Evolutionary conservation across 35 echinoderm and acorn worm genomes (phyloP), one percentile per base, ranked within the genome.

Genomic region (Lytechinus variegatus): DNA sequence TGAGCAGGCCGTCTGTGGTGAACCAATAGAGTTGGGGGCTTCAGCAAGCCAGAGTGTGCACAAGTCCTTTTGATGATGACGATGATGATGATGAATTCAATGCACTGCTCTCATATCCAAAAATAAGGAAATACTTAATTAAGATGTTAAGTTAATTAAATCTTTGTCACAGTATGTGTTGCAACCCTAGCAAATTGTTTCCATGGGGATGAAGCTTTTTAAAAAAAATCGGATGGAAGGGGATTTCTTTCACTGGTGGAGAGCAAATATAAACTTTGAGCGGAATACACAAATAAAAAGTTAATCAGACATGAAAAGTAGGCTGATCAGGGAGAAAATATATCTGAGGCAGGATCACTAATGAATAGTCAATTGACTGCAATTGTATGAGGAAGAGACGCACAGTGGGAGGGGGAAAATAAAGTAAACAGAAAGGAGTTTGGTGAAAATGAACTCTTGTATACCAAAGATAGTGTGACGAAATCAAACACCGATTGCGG

Each of bases 401-500:
- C 29, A 90, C 52, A 54, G 88, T 54, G 88, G 88, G 88, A 90
- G 52, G 88, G 88, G 52, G 28, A 12, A 44, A 54, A 54, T 90
- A 90, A 52, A 90, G 88, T 90, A 90, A 90, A 90, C 88, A 90
- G 88, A 54, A 44, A 12, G 52, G 88, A 90, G 88, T 90, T 90
- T 10, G 88, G 88, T 90, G 88, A 90, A 90, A 90, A 90, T 90
- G 88, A 90, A 28, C 88, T 90, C 88, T 90, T 90, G 88, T 90
- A 54, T 28, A 90, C 88, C 52, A 33, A 90, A 90, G 88, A 90
- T 90, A 90, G 52, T 90, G 88, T 90, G 88, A 90, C 52, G 88
- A 90, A 90, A 90, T 90, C 88, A 90, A 90, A 90, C 88, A 90
- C 88, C 88, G 52, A 90, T 90, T 90, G 88, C 88, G 88, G 88